Percentiles rank a stretch among this genome's conserved stretches.
phyloP scores from a whole-genome alignment of 2,113 vertebrate genomes.

The Melanocharis versteri region DNA sequence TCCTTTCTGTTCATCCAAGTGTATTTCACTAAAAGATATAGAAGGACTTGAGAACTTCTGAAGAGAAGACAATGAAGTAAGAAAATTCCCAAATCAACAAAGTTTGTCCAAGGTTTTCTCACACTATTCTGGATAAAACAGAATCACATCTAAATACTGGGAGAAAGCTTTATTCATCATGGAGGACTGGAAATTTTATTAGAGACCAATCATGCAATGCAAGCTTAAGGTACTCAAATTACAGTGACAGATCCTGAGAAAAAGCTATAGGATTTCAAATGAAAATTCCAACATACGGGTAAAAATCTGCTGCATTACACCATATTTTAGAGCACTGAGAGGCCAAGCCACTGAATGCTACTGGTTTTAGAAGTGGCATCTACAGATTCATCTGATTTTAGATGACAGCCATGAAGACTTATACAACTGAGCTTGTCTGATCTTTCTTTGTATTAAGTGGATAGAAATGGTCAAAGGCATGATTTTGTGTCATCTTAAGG shows the following conservation, averaged over 20 bases:
- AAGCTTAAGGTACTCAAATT: neutral
- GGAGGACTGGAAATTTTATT: neutral
- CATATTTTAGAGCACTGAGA: neutral
- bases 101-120: neutral
- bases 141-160: neutral
- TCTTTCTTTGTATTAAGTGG: neutral
- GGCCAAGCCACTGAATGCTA: neutral
- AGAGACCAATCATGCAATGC: neutral
- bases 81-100: neutral
- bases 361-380: neutral
- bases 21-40: neutral
- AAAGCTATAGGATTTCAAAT: neutral
- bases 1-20: neutral
- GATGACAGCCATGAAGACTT: neutral
- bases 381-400: neutral
- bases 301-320: neutral
- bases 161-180: neutral
- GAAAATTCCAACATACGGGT: neutral
- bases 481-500: neutral
- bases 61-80: neutral
- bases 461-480: neutral
- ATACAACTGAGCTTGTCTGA: neutral
- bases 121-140: neutral
- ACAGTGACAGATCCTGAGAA: neutral
- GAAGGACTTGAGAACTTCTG: neutral